A percentile compares a stretch with the other conserved stretches of the same genome.
These are phyloP conservation scores for Dromius quadrimaculatus DNA, from an alignment of 2,888 invertebrate species.

Conservation along the genomic window DNA sequence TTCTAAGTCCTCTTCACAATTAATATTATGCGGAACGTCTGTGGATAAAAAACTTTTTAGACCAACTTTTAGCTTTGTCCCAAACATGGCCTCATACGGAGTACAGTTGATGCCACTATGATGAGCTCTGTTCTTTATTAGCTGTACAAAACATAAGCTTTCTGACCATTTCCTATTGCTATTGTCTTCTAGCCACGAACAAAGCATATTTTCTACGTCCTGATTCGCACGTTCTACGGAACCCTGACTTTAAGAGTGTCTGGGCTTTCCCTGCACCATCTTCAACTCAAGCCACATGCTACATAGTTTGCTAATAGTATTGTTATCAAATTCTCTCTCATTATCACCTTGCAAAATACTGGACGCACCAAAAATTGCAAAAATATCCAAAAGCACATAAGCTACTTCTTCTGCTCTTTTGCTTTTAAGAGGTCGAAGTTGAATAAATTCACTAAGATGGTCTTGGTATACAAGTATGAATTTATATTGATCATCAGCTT, in stretches of 20 bases:
- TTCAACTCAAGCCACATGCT: constrained; percentile 60
- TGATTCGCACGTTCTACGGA: constrained; percentile 61
- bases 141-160: constrained; percentile 63
- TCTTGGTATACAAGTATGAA: constrained; percentile 64
- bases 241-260: constrained; percentile 61
- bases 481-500: constrained; percentile 60
- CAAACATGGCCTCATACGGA: constrained; percentile 63
- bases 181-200: constrained; percentile 62
- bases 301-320: constrained; percentile 57
- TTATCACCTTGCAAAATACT: constrained; percentile 61
- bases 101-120: constrained; percentile 61
- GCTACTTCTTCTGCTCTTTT: constrained; percentile 62
- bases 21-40: too few species aligned
- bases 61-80: constrained; percentile 55
- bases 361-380: constrained; percentile 62
- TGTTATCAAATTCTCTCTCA: constrained; percentile 60
- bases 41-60: too few species aligned
- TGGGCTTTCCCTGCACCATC: constrained; percentile 62
- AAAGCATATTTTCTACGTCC: constrained; percentile 62
- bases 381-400: constrained; percentile 61
- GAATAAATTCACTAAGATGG: constrained; percentile 63
- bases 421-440: constrained; percentile 60
- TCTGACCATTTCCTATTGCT: constrained; percentile 62
- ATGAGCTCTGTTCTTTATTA: constrained; percentile 63
- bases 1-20: constrained; percentile 11